phyloP scores from a whole-genome alignment of 2,113 vertebrate genomes.

The Scomber colias region DNA sequence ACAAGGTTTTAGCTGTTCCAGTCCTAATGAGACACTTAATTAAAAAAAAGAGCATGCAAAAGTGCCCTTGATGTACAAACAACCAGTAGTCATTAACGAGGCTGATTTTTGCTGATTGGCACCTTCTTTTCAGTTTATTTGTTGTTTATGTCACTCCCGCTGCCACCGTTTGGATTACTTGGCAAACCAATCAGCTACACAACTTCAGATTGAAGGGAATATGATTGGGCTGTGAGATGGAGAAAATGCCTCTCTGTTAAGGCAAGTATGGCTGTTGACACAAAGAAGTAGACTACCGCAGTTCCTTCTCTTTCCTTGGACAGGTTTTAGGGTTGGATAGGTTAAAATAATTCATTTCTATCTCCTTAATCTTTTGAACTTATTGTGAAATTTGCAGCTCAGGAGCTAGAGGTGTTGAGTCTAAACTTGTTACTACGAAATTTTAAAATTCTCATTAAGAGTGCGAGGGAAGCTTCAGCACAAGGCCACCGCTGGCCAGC shows the following conservation, averaged over 20 bases:
- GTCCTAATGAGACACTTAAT: conserved; percentile 57
- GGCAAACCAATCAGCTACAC: conserved; percentile 63
- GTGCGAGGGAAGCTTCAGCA: too few relatives aligned
- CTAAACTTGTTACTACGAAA: too few relatives aligned
- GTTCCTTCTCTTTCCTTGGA: too few relatives aligned
- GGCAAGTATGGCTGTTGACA: conserved; percentile 16
- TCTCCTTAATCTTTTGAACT: too few relatives aligned
- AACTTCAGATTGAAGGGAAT: conserved; percentile 46
- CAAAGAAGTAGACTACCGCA: neutral
- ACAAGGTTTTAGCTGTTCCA: conserved; percentile 4
- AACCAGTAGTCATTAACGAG: conserved; percentile 61
- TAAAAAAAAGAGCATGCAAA: conserved; percentile 28
- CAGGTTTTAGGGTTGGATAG: too few relatives aligned
- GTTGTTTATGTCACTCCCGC: conserved; percentile 65
- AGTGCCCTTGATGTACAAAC: conserved; percentile 52
- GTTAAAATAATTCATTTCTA: too few relatives aligned
- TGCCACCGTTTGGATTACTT: conserved; percentile 57
- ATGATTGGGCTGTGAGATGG: conserved; percentile 35
- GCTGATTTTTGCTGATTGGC: conserved; percentile 68
- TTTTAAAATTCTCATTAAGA: too few relatives aligned
- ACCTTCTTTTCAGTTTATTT: conserved; percentile 61
- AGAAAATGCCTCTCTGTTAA: conserved; percentile 10
- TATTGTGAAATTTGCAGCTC: too few relatives aligned
- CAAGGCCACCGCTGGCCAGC: too few relatives aligned
- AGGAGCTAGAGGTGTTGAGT: too few relatives aligned